Evolutionary conservation across 2,888 invertebrate species (phyloP).

Genomic region (Oxytorus armatus): DNA sequence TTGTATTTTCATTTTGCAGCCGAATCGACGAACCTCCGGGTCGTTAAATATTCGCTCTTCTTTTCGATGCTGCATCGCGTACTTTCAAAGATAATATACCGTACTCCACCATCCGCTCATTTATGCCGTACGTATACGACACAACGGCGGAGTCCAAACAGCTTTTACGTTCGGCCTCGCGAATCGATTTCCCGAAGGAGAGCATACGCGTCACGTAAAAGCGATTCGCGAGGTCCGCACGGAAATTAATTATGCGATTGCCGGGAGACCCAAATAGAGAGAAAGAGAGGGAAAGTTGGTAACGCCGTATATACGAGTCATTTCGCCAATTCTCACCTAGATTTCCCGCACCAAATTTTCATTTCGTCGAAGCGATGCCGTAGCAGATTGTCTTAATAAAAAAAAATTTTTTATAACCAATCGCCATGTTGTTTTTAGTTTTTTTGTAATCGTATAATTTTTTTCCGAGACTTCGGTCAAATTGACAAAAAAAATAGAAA

Average conservation of each 20-base stretch:
- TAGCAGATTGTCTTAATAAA: too few species aligned
- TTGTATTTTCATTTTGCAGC: neutral
- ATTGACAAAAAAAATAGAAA: too few species aligned
- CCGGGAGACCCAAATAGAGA: constrained; percentile 22
- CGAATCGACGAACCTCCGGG: neutral
- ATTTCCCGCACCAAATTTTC: neutral
- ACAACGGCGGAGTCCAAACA: too few species aligned
- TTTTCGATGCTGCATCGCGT: neutral
- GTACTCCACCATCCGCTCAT: neutral
- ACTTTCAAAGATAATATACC: neutral
- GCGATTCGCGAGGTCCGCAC: constrained; percentile 58
- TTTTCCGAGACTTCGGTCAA: too few species aligned
- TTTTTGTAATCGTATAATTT: too few species aligned
- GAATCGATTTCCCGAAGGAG: constrained; percentile 61
- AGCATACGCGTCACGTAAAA: constrained; percentile 61
- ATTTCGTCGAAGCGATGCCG: too few species aligned
- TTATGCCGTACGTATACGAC: neutral
- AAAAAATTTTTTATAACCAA: neutral
- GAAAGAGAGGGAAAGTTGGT: constrained; percentile 24
- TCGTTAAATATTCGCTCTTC: neutral
- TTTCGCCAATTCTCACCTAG: too few species aligned
- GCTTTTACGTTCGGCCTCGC: constrained; percentile 19
- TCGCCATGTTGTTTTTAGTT: too few species aligned
- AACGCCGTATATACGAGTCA: too few species aligned
- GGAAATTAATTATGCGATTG: constrained; percentile 64